A percentile compares a stretch with the other conserved stretches of the same genome.
These are phyloP conservation scores for Chrosomus eos DNA, from an alignment of 2,797 vertebrate species.

Conservation along the genomic window DNA sequence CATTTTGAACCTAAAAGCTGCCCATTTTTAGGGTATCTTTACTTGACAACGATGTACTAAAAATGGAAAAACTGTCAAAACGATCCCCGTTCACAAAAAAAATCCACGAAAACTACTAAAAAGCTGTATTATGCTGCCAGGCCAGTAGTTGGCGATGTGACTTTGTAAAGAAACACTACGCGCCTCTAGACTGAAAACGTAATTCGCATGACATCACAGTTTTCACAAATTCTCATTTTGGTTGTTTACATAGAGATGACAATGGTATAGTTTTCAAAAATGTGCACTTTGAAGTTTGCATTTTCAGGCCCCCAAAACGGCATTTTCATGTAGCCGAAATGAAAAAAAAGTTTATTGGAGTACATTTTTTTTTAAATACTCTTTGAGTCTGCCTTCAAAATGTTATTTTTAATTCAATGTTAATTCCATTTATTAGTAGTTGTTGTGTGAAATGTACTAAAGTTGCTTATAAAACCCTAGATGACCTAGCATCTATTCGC, in stretches of 20 bases:
- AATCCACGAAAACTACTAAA: background rate
- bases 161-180: background rate
- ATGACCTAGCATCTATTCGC: background rate
- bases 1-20: background rate
- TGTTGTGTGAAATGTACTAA: background rate
- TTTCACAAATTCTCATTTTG: too few relatives aligned
- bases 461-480: background rate
- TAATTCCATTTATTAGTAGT: background rate
- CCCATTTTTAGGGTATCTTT: background rate
- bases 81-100: background rate
- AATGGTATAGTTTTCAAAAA: too few relatives aligned
- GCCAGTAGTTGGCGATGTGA: background rate
- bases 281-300: too few relatives aligned
- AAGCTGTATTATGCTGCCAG: background rate
- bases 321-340: too few relatives aligned
- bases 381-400: background rate
- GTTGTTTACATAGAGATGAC: too few relatives aligned
- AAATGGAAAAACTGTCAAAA: background rate
- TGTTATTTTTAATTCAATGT: background rate
- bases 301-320: too few relatives aligned
- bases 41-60: background rate
- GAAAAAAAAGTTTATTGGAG: background rate
- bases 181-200: too few relatives aligned
- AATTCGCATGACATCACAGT: too few relatives aligned
- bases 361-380: too few relatives aligned